Conservation (phyloP, 2,888 invertebrate genomes). For the Cantharis rufa region DNA sequence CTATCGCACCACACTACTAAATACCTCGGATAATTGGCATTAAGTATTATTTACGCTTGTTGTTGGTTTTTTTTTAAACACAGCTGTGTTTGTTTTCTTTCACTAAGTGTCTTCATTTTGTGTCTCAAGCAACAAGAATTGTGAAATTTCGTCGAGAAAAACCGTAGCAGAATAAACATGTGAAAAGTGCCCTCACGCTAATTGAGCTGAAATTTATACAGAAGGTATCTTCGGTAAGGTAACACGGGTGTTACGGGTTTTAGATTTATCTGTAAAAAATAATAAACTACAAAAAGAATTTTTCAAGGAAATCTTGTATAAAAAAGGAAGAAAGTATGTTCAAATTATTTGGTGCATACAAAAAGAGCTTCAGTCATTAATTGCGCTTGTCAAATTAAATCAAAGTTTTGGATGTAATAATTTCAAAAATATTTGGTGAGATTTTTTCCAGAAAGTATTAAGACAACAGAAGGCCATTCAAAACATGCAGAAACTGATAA, state of each 20-base stretch:
- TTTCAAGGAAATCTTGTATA: too few species aligned
- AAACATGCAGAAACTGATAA: too few species aligned
- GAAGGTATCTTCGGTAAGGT: neutral
- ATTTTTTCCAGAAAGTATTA: too few species aligned
- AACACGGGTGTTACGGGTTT: neutral
- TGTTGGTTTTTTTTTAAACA: slow-evolving; percentile 5
- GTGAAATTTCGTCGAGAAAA: neutral
- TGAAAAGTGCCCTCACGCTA: neutral
- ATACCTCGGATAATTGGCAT: slow-evolving; percentile 48
- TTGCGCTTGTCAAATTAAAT: too few species aligned
- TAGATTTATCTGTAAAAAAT: neutral
- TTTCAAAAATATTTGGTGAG: too few species aligned
- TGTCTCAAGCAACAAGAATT: neutral
- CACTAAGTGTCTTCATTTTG: slow-evolving; percentile 15
- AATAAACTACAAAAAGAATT: neutral
- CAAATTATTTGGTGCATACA: too few species aligned
- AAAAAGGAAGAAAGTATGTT: too few species aligned
- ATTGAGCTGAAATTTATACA: neutral
- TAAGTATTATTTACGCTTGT: slow-evolving; percentile 10
- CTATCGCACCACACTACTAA: slow-evolving; percentile 53
- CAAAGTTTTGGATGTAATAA: too few species aligned
- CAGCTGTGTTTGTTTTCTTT: slow-evolving; percentile 11
- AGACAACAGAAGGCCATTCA: too few species aligned
- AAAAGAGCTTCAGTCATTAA: too few species aligned
- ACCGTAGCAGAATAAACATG: neutral